Conservation (phyloP, 1,140 invertebrate genomes). For the Drosophila equinoxialis region DNA sequence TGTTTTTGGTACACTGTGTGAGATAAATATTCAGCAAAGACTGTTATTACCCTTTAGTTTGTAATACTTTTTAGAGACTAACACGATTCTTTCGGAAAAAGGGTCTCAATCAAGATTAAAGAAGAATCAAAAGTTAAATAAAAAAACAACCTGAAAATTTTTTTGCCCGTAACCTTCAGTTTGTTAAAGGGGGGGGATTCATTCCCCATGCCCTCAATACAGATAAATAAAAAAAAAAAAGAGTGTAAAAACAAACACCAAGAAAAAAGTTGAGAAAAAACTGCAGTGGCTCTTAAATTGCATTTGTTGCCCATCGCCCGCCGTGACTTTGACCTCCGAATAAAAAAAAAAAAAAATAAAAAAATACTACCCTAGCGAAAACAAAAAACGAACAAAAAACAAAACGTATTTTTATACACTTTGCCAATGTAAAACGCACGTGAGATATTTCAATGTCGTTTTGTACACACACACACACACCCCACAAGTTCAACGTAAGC, state of each 20-base stretch:
- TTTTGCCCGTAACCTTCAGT: constrained; percentile 20
- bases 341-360: constrained; percentile 17
- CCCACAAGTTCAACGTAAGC: constrained; percentile 24
- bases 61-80: too few relatives aligned
- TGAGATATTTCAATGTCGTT: constrained; percentile 61
- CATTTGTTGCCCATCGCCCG: constrained; percentile 1
- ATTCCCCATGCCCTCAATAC: constrained; percentile 25
- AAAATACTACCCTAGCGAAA: constrained; percentile 17
- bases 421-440: constrained; percentile 66
- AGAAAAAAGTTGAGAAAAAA: constrained; percentile 9
- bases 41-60: too few relatives aligned
- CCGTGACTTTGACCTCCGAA: constrained; percentile 43
- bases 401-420: constrained; percentile 28
- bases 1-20: neutral
- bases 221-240: constrained; percentile 40
- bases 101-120: too few relatives aligned
- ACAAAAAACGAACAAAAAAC: constrained; percentile 18
- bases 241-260: neutral
- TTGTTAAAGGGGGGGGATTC: neutral
- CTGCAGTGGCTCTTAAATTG: constrained; percentile 28
- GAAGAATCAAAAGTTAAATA: too few relatives aligned
- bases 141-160: too few relatives aligned
- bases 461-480: neutral
- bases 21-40: neutral
- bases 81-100: too few relatives aligned